Base-by-base conservation (phyloP, 2,888 invertebrate genomes). In the Coleophora flavipennella region DNA sequence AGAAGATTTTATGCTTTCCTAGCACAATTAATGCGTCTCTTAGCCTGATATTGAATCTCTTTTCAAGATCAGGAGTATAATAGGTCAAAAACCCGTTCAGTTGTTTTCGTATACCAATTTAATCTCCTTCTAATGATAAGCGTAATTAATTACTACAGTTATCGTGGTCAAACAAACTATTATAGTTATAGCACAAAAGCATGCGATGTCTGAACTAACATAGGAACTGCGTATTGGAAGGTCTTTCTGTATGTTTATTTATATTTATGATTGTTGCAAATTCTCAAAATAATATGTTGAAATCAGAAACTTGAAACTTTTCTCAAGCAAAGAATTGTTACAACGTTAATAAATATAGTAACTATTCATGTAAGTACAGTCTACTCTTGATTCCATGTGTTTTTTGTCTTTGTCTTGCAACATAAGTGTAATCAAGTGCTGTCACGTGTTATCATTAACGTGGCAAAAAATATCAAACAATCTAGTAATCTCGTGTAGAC, bases 401-500 rank as follows among this genome's bases (percentile, higher is more conserved):
- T 29, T 9, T 27, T 10, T 7, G n/a, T 4, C 29, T 4, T 11
- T 29, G 7, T 29, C 11, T 29, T 29, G 29, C 11, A 29, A 11
- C 2, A 10, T 20, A 20, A 20, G 6, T 6, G 20, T 20, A 20
- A 20, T 20, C n/a, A 8, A 10, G 29, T 29, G 29, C n/a, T 29
- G n/a, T 10, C 29, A 29, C 3, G 10, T 3, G 29, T 29, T 29
- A 20, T 20, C 20, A 20, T 20, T 20, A 4, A 20, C 20, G 6
- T 20, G 20, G 25, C 11, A 37, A 29, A 66, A 55, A 62, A 46
- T 47, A 44, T n/a, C n/a, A 54, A 53, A 70, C 62, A 71, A 69
- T 65, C 59, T 59, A 51, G 59, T 63, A 64, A 61, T 65, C 53
- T 57, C 50, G 45, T 51, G 53, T 53, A 62, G 59, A 80, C 79